Base-by-base conservation (phyloP, 2,888 invertebrate genomes). In the Drosophila meridiana region DNA sequence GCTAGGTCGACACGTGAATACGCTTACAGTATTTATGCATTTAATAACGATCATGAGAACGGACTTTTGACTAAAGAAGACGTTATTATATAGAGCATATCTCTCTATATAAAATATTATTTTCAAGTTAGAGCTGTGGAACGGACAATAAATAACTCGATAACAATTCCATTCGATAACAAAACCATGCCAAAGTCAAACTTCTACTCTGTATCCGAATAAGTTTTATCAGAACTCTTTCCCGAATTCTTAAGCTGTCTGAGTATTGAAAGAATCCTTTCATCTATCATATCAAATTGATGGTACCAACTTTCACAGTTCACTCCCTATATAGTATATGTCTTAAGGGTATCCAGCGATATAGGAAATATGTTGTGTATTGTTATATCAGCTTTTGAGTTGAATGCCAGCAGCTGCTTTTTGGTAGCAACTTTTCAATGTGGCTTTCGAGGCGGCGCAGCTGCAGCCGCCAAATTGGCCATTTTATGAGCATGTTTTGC, bases 381-480 rank as follows among this genome's bases (percentile, higher is more conserved):
- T 50, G 47, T 68, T 68, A 34, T 32, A 67, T 57, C 34, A 59
- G 65, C 42, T 61, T 69, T 63, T 72, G 68, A 56, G 65, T 61
- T 60, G 50, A 68, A 55, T 28, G 64, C 81, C 72, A 76, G 58
- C 63, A 82, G 85, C 82, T 84, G 70, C 68, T 75, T 53, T 75
- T 70, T 68, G 71, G 53, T 71, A 75, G 65, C 66, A 73, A 86
- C 76, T 80, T 80, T 78, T 69, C 59, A 74, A 82, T 70, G 74
- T 70, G 53, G 84, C 89, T 75, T 71, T 76, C 57, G 61, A 20
- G 55, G 61, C 59, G 61, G 38, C 67, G 59, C 84, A 89, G 84
- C 82, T 87, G 87, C 84, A 84, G 42, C 67, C 52, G 48, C 69
- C 62, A 89, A 89, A 85, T 87, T 84, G 82, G 87, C 72, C 78